Evolutionary conservation across 2,797 vertebrate genomes (phyloP), one percentile per base, ranked within the genome.

Genomic region (Pseudochirops cupreus): DNA sequence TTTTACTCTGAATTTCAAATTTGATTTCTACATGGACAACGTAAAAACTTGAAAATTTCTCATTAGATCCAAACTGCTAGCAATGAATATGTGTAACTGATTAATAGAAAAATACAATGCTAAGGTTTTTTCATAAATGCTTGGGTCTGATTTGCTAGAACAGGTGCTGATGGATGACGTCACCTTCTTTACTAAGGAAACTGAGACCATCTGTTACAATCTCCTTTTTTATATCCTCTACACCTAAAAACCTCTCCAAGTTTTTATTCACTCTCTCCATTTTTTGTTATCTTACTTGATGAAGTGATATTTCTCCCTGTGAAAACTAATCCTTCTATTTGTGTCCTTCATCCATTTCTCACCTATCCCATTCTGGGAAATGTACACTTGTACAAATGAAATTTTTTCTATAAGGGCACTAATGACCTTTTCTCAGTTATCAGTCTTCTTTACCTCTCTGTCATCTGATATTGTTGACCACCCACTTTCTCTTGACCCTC

Each of bases 21-120:
- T 55, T 92, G 26, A 55, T 90, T 93, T 95, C 93, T 90, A 93
- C 31, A 67, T 58, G 9, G 56, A 53, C 13, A 96, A 56, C 96
- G 95, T 91, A 24, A 59, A 59, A 93, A 96, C 91, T 95, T 55
- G 67, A 95, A 39, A 96, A 74, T 5, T 94, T 96, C 87, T 57
- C 52, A 6, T 67, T 95, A 92, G 6, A 26, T 52, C 46, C 74
- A 91, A 16, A 93, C 31, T 92, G 33, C 67, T 39, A 39, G 5
- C 26, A 74, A 21, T 96, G 92, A 93, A 52, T 93, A 57, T 67
- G 90, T 67, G 91, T 87, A 33, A 39, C 11, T 96, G 62, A 18
- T 94, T 94, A 95, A n/a, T 59, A 94, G 82, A 50, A 93, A 95
- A 91, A 95, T 14, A n/a, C 33, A 95, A 24, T 52, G 57, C 58